A percentile compares a stretch with the other conserved stretches of the same genome.
Evolutionary conservation across 2,888 invertebrate genomes (phyloP).

Genomic region (Aphidoletes aphidimyza): DNA sequence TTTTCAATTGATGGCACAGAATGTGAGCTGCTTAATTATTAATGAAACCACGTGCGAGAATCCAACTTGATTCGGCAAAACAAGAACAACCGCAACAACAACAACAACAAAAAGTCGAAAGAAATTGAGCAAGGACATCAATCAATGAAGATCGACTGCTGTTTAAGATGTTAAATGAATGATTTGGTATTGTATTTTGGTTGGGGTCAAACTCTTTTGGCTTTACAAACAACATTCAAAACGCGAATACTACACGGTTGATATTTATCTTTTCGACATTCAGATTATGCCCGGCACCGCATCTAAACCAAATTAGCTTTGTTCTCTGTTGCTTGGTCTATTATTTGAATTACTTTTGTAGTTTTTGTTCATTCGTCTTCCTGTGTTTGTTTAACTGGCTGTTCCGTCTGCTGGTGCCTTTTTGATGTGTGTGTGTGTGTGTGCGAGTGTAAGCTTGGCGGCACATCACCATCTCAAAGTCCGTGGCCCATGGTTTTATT

Average conservation of each 20-base stretch:
- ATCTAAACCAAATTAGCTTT: neutral
- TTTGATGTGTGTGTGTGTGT: conserved; percentile 27
- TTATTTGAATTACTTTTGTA: neutral
- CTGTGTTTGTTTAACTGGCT: neutral
- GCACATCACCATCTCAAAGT: neutral
- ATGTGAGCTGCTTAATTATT: neutral
- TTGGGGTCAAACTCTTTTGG: too few species aligned
- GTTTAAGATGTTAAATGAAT: too few species aligned
- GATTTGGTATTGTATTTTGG: too few species aligned
- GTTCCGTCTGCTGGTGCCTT: neutral
- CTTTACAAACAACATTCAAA: too few species aligned
- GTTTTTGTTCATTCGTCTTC: neutral
- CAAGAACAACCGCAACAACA: too few species aligned
- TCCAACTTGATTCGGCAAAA: neutral
- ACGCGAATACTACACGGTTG: too few species aligned
- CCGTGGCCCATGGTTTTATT: neutral
- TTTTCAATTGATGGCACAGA: neutral
- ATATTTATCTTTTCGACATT: neutral
- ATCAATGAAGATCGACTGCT: too few species aligned
- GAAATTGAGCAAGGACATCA: neutral
- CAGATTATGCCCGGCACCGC: neutral
- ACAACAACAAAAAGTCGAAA: too few species aligned
- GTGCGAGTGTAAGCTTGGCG: too few species aligned
- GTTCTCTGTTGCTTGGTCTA: neutral
- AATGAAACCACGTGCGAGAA: neutral